A percentile compares a stretch with the other conserved stretches of the same genome.
These are phyloP conservation scores for Eublepharis macularius DNA, from an alignment of 2,113 vertebrate species.

Conservation along the genomic window DNA sequence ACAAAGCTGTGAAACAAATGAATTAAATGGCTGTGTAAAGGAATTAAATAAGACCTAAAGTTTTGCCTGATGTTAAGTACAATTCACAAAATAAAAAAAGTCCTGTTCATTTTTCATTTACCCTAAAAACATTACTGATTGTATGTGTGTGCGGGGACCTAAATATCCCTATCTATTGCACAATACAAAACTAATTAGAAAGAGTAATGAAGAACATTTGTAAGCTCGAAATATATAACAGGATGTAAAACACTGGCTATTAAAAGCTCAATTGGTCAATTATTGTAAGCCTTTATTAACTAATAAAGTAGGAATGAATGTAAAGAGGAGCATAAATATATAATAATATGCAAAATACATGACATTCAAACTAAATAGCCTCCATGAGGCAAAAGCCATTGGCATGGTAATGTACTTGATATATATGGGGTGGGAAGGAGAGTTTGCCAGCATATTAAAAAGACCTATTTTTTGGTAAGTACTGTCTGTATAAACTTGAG, in stretches of 20 bases:
- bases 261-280: not conserved
- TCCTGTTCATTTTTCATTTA: not conserved
- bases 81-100: not conserved
- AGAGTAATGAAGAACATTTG: slow-evolving; percentile 19
- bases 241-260: not conserved
- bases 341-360: not conserved
- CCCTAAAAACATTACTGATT: not conserved
- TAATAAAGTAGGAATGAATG: not conserved
- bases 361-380: not conserved
- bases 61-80: not conserved
- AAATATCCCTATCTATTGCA: not conserved
- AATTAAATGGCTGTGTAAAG: not conserved
- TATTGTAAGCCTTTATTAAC: not conserved
- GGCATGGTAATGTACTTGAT: not conserved
- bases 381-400: not conserved
- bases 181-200: not conserved
- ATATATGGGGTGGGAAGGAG: not conserved
- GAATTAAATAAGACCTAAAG: not conserved
- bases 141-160: not conserved
- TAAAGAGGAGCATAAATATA: not conserved
- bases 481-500: slow-evolving; percentile 52
- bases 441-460: slow-evolving; percentile 52
- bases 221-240: not conserved
- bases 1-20: not conserved
- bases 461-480: slow-evolving; percentile 43